Conservation (phyloP, 2,113 vertebrate species). For the Brachypodius melanocephalos region DNA sequence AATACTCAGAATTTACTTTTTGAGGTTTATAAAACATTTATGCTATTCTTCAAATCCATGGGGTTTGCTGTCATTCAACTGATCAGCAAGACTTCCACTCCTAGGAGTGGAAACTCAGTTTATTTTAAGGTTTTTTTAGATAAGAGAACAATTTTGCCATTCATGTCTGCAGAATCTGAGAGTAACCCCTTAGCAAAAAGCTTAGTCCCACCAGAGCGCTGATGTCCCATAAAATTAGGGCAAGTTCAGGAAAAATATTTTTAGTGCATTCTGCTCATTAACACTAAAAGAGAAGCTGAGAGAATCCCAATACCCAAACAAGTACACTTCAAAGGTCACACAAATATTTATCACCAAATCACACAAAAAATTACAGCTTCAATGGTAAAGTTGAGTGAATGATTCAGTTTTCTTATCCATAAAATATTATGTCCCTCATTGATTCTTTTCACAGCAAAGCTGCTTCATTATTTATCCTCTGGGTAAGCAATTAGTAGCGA, state of each 20-base stretch:
- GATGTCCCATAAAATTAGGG: neutral
- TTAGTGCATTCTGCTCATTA: neutral
- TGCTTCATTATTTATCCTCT: conserved; percentile 5
- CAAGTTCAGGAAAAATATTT: neutral
- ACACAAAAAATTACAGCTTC: neutral
- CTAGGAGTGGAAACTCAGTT: neutral
- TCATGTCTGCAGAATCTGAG: neutral
- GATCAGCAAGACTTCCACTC: neutral
- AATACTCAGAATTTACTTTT: neutral
- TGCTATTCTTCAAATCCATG: neutral
- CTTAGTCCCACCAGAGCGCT: neutral
- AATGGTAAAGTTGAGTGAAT: neutral
- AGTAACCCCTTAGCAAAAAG: neutral
- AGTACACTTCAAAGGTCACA: neutral
- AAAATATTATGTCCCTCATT: neutral
- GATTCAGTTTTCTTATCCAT: neutral
- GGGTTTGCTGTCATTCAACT: neutral
- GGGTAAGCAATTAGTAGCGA: neutral
- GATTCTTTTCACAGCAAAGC: neutral
- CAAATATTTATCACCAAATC: neutral
- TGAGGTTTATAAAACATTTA: neutral
- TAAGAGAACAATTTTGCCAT: neutral
- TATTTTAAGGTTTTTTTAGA: neutral
- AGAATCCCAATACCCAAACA: neutral
- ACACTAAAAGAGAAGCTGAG: neutral